Base-by-base conservation (phyloP, 2,113 vertebrate genomes). In the Nipponia nippon region DNA sequence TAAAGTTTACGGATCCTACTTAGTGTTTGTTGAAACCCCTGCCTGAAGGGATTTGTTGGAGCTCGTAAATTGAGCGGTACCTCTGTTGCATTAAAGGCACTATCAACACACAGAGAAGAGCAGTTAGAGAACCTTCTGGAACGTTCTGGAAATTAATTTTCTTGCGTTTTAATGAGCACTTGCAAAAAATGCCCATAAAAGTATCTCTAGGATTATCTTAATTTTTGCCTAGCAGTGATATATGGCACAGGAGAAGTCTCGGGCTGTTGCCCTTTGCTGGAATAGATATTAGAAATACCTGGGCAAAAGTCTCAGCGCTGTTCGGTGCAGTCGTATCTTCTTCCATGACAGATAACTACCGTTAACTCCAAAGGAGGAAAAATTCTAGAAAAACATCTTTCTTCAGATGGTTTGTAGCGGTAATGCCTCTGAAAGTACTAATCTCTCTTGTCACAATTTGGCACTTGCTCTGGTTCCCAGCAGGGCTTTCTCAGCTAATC, bases 401-500 rank as follows among this genome's bases (percentile, higher is more conserved):
- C 55, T n/a, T 88, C 79, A 80, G 27, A 27, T 80, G 44, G 92
- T 82, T 78, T 71, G 70, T 59, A n/a, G 90, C 55, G 56, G 83
- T 84, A 76, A 65, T 66, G 56, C 56, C 62, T 87, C 70, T 75
- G 53, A 32, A 71, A 89, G 61, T 69, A 46, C 92, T 93, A 89
- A 93, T 96, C 88, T 86, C 87, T 70, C 65, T 71, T 92, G 93
- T 92, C 94, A 84, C 56, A 75, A 12, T 83, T 93, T 91, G 95
- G 87, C 87, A 82, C 73, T 96, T n/a, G 7, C 53, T 92, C 56
- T 22, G 20, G 55, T 40, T 91, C 85, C 90, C 79, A 78, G 90
- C 82, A 83, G 93, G 84, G 75, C 27, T 95, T 96, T 93, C 73
- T 86, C 82, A 53, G 69, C 80, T 95, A 91, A 96, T 94, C 91